Percentiles rank a stretch among this genome's conserved stretches.
phyloP scores from a whole-genome alignment of 2,113 vertebrate genomes.

The Burhinus oedicnemus region DNA sequence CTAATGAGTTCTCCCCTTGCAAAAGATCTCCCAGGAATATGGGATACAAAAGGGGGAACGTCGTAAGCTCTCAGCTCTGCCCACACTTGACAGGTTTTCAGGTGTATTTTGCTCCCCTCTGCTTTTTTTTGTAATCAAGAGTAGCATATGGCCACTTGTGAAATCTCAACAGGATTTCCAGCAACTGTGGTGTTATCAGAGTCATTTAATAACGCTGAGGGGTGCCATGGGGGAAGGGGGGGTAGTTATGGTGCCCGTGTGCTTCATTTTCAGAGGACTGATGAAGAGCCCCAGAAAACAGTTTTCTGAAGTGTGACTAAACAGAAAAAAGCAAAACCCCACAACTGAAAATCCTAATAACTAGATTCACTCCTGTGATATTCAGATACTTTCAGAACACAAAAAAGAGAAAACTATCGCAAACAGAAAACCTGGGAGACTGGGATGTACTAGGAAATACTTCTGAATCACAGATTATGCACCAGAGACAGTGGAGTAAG shows the following conservation, averaged over 20 bases:
- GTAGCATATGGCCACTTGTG: not conserved
- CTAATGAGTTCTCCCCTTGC: not conserved
- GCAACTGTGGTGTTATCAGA: not conserved
- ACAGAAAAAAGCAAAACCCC: not conserved
- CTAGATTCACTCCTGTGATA: not conserved
- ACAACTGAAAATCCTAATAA: not conserved
- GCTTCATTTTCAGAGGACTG: not conserved
- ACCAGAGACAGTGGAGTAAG: not conserved
- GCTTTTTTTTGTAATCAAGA: not conserved
- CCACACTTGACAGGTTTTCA: not conserved
- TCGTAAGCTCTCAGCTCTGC: not conserved
- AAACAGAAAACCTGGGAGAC: not conserved
- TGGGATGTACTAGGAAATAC: no score
- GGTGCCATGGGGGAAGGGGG: not conserved
- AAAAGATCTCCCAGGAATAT: not conserved
- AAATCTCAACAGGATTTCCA: constrained; percentile 1
- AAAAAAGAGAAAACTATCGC: not conserved
- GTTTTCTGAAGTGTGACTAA: not conserved
- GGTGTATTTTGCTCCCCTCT: not conserved
- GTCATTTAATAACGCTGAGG: not conserved
- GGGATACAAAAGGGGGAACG: not conserved
- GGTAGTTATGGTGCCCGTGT: not conserved
- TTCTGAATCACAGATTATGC: not conserved
- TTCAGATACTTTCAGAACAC: not conserved
- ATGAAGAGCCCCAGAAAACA: not conserved